Evolutionary conservation across 2,113 vertebrate genomes (phyloP), one percentile per base, ranked within the genome.

Genomic region (Paedocypris sp.): DNA sequence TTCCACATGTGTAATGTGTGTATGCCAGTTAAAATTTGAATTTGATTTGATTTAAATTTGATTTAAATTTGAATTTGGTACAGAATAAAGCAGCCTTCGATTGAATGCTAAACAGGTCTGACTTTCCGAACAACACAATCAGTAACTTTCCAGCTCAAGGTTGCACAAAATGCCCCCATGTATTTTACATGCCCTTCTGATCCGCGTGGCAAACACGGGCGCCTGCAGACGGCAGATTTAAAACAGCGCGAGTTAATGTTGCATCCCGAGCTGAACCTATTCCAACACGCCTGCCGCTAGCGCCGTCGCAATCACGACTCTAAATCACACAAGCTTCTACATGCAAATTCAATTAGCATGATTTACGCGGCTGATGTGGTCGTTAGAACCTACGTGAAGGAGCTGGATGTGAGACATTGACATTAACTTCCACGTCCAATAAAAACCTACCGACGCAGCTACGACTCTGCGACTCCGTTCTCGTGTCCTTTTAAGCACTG

Each of bases 271-370:
- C 60, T 49, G 39, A 63, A 67, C 75, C 66, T 54, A 66, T 53
- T 39, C 22, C 56, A 22, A 57, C 45, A 29, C 33, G n/a, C 11
- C 6, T 26, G 32, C 33, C 18, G 35, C 4, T 13, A n/a, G n/a
- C n/a, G n/a, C n/a, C n/a, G n/a, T n/a, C n/a, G n/a, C 42, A n/a
- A 63, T 33, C 16, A n/a, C 18, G 29, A 6, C 12, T 67, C 76
- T 75, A 77, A 77, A 81, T 83, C 73, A 80, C 65, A 56, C 61
- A 62, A 43, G 47, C 22, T 61, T 80, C 57, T 51, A 45, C 62
- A 68, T 74, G 63, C 76, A 77, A 72, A 74, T 78, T 75, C 43
- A 77, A 62, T 72, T 67, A 67, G 66, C 36, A 45, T 54, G 69
- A 77, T 78, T 79, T 77, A 73, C 67, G 61, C 46, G 60, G 62